These are phyloP conservation scores for Pinctada fucata DNA, from an alignment of 2,888 invertebrate species.

Conservation along the genomic window DNA sequence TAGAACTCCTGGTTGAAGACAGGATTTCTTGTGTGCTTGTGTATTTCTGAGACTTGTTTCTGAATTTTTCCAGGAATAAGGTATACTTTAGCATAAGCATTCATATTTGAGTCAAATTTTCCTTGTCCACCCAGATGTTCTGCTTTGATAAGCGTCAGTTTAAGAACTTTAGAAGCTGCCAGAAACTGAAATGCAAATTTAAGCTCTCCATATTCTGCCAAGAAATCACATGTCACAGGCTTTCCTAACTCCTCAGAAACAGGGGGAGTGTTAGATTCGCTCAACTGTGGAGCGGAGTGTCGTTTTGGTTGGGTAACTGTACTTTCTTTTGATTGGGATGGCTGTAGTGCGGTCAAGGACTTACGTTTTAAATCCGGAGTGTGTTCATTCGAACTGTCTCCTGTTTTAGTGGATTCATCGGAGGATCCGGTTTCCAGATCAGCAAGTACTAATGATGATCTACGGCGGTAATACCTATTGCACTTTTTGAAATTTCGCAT, in stretches of 20 bases:
- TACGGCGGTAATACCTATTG: slow-evolving; percentile 50
- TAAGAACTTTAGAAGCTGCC: slow-evolving; percentile 75
- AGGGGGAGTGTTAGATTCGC: slow-evolving; percentile 30
- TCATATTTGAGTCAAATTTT: slow-evolving; percentile 72
- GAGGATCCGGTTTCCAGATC: slow-evolving; percentile 23
- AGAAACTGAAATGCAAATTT: slow-evolving; percentile 77
- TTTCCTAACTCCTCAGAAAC: slow-evolving; percentile 28
- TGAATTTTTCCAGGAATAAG: slow-evolving; percentile 77
- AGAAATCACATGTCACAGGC: slow-evolving; percentile 33
- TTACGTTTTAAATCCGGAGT: slow-evolving; percentile 12
- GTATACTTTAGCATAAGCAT: slow-evolving; percentile 75
- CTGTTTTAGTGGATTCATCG: slow-evolving; percentile 16
- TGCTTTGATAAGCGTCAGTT: slow-evolving; percentile 72
- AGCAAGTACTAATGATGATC: slow-evolving; percentile 62
- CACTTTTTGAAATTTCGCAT: slow-evolving; percentile 11
- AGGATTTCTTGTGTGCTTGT: slow-evolving; percentile 75
- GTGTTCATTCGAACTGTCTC: slow-evolving; percentile 9
- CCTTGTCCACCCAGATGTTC: slow-evolving; percentile 74
- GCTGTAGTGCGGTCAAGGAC: slow-evolving; percentile 13
- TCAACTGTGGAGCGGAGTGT: slow-evolving; percentile 60
- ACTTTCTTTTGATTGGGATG: slow-evolving; percentile 8
- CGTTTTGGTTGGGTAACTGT: slow-evolving; percentile 49
- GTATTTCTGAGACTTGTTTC: slow-evolving; percentile 72
- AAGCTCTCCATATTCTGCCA: slow-evolving; percentile 67
- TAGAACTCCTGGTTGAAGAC: slow-evolving; percentile 76